Conservation (phyloP, 2,888 invertebrate species). For the Uloborus plumipes region DNA sequence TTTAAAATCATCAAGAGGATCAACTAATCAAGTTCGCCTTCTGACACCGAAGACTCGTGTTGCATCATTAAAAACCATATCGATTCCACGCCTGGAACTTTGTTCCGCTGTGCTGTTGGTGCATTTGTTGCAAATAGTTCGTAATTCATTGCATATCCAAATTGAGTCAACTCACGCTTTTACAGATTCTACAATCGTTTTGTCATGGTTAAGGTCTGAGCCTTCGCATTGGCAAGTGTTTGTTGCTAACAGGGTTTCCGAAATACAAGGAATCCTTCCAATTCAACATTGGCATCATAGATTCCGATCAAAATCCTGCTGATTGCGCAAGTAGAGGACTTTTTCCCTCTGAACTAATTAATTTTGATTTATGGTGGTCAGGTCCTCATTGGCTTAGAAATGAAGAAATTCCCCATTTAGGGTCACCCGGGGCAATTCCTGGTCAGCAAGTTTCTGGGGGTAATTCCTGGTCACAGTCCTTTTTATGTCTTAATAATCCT, state of each 20-base stretch:
- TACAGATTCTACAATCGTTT: not conserved
- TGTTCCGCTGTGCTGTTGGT: not conserved
- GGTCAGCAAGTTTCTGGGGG: too few relatives aligned
- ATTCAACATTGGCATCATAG: not conserved
- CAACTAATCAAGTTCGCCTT: not conserved
- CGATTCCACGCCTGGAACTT: not conserved
- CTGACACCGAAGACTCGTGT: not conserved
- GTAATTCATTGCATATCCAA: not conserved
- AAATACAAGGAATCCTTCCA: not conserved
- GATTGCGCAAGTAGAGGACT: constrained; percentile 2
- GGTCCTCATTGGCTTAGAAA: not conserved
- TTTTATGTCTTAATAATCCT: too few relatives aligned
- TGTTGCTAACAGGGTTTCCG: too few relatives aligned
- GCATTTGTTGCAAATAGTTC: not conserved
- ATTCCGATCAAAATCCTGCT: not conserved
- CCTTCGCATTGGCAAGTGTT: too few relatives aligned
- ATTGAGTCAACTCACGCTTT: not conserved
- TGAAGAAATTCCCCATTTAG: not conserved
- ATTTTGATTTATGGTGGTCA: not conserved
- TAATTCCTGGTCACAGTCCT: too few relatives aligned
- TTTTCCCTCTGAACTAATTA: not conserved
- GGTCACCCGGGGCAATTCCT: too few relatives aligned
- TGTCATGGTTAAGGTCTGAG: not conserved
- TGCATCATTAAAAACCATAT: not conserved
- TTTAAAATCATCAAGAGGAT: not conserved